Base-by-base conservation (phyloP, 2,797 vertebrate species). In the Spinus pinus region DNA sequence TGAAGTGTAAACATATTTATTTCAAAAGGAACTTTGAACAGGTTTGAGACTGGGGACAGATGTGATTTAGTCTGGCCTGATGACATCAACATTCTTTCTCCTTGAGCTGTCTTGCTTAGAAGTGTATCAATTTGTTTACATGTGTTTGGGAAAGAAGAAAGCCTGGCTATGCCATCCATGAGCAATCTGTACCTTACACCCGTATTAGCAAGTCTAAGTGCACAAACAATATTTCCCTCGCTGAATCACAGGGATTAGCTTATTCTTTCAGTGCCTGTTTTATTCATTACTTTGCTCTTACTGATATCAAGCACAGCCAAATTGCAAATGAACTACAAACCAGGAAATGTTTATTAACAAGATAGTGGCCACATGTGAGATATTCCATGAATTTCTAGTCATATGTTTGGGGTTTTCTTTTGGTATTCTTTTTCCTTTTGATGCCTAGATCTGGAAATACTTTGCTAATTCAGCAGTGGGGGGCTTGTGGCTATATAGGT, bases 171-270 rank as follows among this genome's bases (percentile, higher is more conserved):
- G 90, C 84, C 85, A 86, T 78, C 91, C 94, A 3, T 85, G 66
- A 94, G 69, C 88, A 95, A 50, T 80, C 79, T 62, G 56, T 85
- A 85, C 88, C 85, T 95, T 94, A 90, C 67, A 96, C 93, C 91
- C n/a, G 0, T 85, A 91, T 97, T 97, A 96, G 87, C 94, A 79
- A 96, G 84, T 87, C 85, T 86, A 94, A 90, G 81, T 9, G 35
- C 42, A 80, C 86, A 91, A 96, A 95, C 74, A 89, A 17, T 86
- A 82, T 95, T 90, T 88, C 84, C 88, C 87, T 64, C 39, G 39
- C 66, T 87, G 67, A 93, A 90, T 95, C 92, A 95, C 54, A 10
- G 81, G 94, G 96, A 97, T 96, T 97, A 98, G 87, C 93, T 97
- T 97, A 94, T 96, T 97, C 96, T 81, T 96, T 97, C 91, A 82